phyloP scores from a whole-genome alignment of 2,797 vertebrate species.

The Carcharodon carcharias region DNA sequence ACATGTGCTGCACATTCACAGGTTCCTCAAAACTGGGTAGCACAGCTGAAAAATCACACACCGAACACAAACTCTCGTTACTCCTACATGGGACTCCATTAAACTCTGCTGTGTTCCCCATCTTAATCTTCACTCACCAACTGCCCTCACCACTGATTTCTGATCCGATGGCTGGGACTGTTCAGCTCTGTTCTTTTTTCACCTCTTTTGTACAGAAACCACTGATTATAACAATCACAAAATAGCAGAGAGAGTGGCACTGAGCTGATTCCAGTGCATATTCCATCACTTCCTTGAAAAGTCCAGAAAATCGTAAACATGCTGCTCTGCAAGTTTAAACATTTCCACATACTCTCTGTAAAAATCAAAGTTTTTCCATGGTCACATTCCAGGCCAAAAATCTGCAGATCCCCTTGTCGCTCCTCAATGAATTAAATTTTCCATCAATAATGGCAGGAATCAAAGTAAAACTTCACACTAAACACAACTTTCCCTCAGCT shows the following conservation, averaged over 20 bases:
- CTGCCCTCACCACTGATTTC: not conserved
- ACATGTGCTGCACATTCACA: not conserved
- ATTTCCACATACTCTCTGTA: not conserved
- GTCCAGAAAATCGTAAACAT: not conserved
- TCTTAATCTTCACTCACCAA: not conserved
- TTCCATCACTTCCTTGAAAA: not conserved
- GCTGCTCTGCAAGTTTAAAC: not conserved
- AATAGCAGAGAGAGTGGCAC: not conserved
- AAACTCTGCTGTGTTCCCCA: not conserved
- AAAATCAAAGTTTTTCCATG: not conserved
- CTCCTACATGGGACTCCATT: not conserved
- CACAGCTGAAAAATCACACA: not conserved
- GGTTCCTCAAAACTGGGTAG: not conserved
- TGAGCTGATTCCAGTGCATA: not conserved
- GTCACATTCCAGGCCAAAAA: not conserved
- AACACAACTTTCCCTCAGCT: not conserved
- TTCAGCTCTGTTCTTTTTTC: not conserved
- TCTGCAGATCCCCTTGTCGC: not conserved
- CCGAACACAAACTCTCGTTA: not conserved
- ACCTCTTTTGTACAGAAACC: not conserved
- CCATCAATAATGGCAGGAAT: not conserved
- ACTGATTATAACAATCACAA: not conserved
- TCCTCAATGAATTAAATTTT: not conserved
- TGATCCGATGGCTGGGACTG: not conserved
- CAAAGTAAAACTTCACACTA: not conserved